phyloP scores from a whole-genome alignment of 2,888 invertebrate genomes.

The Erebia palarica region DNA sequence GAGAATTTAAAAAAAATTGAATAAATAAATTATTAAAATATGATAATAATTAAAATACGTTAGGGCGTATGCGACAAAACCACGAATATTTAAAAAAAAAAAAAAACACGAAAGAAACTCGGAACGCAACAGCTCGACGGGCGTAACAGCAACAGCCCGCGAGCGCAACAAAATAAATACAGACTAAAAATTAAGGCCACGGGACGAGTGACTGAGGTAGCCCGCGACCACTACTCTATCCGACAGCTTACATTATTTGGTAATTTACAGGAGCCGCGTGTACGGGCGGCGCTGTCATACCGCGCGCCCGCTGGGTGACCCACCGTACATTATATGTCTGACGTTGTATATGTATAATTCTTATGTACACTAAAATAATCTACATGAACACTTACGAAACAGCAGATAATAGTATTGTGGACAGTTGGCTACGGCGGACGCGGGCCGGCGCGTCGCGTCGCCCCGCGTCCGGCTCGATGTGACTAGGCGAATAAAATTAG shows the following conservation, averaged over 20 bases:
- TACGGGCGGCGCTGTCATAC: conserved; percentile 38
- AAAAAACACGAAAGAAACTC: conserved; percentile 71
- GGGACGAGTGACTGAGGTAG: conserved; percentile 80
- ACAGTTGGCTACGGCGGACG: conserved; percentile 70
- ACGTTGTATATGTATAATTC: conserved; percentile 71
- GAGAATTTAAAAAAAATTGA: conserved; percentile 72
- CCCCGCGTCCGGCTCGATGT: conserved; percentile 66
- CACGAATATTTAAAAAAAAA: conserved; percentile 67
- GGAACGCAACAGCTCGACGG: conserved; percentile 74
- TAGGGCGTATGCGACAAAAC: conserved; percentile 66
- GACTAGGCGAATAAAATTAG: conserved; percentile 75
- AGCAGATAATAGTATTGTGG: conserved; percentile 74
- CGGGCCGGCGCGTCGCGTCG: conserved; percentile 55
- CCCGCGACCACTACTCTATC: conserved; percentile 74
- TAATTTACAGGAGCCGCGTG: conserved; percentile 44
- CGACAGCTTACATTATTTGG: conserved; percentile 62
- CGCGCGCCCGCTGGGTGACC: conserved; percentile 48
- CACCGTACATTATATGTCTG: conserved; percentile 61
- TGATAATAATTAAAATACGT: conserved; percentile 53
- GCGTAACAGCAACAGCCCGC: conserved; percentile 79
- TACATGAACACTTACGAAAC: conserved; percentile 79
- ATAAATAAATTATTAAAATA: conserved; percentile 61
- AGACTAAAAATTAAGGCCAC: conserved; percentile 72
- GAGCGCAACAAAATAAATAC: conserved; percentile 80
- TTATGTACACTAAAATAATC: conserved; percentile 74